Evolutionary conservation across 2,888 invertebrate genomes (phyloP), one percentile per base, ranked within the genome.

Genomic region (Lithophane socia): DNA sequence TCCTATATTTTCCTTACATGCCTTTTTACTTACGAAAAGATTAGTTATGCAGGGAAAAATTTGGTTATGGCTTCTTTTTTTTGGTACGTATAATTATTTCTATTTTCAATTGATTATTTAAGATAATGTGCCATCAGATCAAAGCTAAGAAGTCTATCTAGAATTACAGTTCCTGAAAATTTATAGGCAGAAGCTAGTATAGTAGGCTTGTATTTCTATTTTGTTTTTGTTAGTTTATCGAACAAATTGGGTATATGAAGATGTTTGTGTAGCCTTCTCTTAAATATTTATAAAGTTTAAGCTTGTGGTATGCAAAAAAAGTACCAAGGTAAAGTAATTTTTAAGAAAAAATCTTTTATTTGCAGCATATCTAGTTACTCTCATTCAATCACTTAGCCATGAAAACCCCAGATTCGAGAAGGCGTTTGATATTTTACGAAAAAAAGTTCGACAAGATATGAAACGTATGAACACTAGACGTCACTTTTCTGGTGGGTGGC

Each of bases 301-400:
- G 8, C 12, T 65, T 65, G 18, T 47, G 16, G 18, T 24, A 47
- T 18, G 47, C 10, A 13, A 64, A 64, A 64, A 64, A 13, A 13
- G 4, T 4, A 12, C 7, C 8, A 37, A 18, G 1, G 1, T 16
- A 21, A 54, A 61, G 2, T 24, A 47, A 61, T 2, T 65, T 63
- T 44, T 16, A 73, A 29, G 21, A 24, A 37, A 13, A 8, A 4
- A 7, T 10, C 0, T 52, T 69, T 52, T 18, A 21, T 42, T 82
- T 82, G 56, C 72, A 81, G 82, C 69, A 3, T 49, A 29, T n/a
- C 24, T 82, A 12, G 21, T 82, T 49, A 49, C 52, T 69, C 24
- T 56, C 3, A 65, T 77, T 49, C 77, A 65, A 60, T 65, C 68
- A 13, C 1, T 54, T 61, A 8, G 5, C 3, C 0, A 56, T 13